Conservation (phyloP, 2,113 vertebrate genomes). For the Eulemur rufifrons region DNA sequence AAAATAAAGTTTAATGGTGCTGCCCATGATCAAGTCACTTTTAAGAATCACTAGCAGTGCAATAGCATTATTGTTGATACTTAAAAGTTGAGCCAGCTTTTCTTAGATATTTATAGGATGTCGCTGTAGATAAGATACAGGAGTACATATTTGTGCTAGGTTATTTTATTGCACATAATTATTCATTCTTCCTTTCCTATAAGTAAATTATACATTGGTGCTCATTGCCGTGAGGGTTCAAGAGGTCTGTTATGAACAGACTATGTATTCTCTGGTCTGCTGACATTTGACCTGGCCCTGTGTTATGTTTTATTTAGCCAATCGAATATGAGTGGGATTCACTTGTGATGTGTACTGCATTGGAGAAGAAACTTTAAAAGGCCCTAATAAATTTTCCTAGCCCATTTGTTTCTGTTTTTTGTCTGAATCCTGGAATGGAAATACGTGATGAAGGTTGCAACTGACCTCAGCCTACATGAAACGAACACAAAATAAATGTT, state of each 20-base stretch:
- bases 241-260: not conserved
- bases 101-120: not conserved
- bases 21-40: not conserved
- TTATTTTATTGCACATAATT: not conserved
- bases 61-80: not conserved
- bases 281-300: too few relatives aligned
- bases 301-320: not conserved
- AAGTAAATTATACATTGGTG: not conserved
- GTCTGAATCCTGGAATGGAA: not conserved
- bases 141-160: not conserved
- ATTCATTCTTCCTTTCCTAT: not conserved
- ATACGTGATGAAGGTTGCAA: not conserved
- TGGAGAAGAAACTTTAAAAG: not conserved
- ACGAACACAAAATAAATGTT: not conserved
- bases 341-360: not conserved
- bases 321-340: not conserved
- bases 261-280: not conserved
- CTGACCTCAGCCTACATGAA: not conserved
- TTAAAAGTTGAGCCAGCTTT: not conserved
- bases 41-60: not conserved
- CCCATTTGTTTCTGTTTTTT: not conserved
- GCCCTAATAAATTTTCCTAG: not conserved
- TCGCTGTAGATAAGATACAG: not conserved
- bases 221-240: not conserved
- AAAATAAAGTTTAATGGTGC: not conserved